Evolutionary conservation across 2,113 vertebrate species (phyloP).

Genomic region (Scomber scombrus): DNA sequence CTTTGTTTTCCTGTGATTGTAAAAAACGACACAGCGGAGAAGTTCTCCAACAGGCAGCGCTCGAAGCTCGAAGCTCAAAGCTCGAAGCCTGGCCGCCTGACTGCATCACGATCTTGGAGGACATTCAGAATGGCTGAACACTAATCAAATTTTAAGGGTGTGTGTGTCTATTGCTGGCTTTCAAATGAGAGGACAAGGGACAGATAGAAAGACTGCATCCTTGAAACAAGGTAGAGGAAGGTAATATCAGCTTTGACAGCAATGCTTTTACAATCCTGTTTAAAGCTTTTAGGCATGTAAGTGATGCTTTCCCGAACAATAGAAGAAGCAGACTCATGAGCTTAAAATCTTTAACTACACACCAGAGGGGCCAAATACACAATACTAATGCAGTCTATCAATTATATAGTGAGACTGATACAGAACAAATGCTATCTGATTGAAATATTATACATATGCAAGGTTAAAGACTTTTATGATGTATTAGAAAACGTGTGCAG

Average conservation of each 20-base stretch:
- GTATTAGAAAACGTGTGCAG: neutral
- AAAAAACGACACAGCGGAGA: neutral
- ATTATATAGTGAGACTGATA: too few relatives aligned
- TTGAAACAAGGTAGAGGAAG: neutral
- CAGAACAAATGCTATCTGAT: too few relatives aligned
- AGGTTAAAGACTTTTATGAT: too few relatives aligned
- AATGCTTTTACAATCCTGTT: neutral
- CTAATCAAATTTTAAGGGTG: neutral
- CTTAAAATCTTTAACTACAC: neutral
- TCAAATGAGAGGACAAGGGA: neutral
- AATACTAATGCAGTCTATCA: too few relatives aligned
- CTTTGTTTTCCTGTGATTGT: constrained; percentile 16
- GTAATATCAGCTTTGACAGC: neutral
- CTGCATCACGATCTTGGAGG: neutral
- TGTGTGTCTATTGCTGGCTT: neutral
- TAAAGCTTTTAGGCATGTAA: constrained; percentile 1
- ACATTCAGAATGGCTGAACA: neutral
- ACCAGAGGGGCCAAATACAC: too few relatives aligned
- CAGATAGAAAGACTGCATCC: neutral
- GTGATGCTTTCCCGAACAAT: neutral
- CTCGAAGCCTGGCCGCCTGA: too few relatives aligned
- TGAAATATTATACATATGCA: neutral
- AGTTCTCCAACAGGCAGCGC: neutral
- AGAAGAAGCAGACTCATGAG: neutral
- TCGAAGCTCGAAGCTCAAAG: neutral